Percentiles rank a stretch among this genome's conserved stretches.
Conservation (phyloP, 2,888 invertebrate species). For the Heliconius ethilla region DNA sequence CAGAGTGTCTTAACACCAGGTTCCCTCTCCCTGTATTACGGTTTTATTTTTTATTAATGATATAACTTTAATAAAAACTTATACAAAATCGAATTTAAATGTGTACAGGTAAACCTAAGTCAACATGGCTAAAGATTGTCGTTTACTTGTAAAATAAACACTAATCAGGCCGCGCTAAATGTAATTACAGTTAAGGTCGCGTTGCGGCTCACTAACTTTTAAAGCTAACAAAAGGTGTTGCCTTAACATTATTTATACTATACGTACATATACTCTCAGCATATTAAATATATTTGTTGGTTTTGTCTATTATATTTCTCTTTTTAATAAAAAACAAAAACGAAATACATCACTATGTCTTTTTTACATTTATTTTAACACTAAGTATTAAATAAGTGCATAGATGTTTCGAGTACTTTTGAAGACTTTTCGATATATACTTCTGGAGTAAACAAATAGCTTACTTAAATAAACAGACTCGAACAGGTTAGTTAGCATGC, state of each 20-base stretch:
- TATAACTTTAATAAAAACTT: neutral
- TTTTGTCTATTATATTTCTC: neutral
- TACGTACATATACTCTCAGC: neutral
- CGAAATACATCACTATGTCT: too few species aligned
- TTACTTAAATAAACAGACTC: too few species aligned
- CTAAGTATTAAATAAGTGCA: too few species aligned
- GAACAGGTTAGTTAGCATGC: too few species aligned
- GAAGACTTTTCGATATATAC: too few species aligned
- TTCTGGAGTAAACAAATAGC: too few species aligned
- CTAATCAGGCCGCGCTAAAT: constrained; percentile 37
- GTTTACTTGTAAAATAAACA: constrained; percentile 31
- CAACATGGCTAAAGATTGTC: constrained; percentile 9
- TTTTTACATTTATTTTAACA: too few species aligned
- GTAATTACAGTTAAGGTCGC: constrained; percentile 39
- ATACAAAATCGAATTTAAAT: neutral
- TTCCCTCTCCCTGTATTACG: too few species aligned
- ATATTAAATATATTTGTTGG: neutral
- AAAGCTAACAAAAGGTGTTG: constrained; percentile 34
- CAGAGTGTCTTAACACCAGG: too few species aligned
- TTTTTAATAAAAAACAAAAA: too few species aligned
- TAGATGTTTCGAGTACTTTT: too few species aligned
- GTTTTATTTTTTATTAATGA: too few species aligned
- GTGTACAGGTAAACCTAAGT: constrained; percentile 1
- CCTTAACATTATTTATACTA: constrained; percentile 13
- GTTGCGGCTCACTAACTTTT: constrained; percentile 39